Evolutionary conservation across 2,113 vertebrate genomes (phyloP).

Genomic region (Vombatus ursinus): DNA sequence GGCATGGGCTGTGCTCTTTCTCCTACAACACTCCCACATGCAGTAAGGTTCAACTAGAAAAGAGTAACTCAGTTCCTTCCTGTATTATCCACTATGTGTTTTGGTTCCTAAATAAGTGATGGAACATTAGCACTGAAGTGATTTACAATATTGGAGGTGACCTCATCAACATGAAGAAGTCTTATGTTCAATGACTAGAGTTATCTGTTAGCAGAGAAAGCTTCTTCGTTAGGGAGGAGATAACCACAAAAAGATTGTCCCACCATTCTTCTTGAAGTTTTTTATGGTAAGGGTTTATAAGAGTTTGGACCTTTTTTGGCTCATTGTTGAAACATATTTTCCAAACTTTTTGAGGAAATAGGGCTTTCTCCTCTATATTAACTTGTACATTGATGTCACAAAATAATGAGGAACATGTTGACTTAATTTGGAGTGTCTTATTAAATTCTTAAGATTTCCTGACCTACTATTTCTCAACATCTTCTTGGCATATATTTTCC

Average conservation of each 20-base stretch:
- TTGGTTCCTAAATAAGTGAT: neutral
- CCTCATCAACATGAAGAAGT: neutral
- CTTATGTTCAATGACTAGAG: neutral
- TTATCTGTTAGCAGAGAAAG: neutral
- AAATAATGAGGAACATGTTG: neutral
- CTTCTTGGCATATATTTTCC: neutral
- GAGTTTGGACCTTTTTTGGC: neutral
- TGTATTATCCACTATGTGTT: neutral
- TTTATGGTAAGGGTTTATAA: neutral
- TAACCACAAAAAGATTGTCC: neutral
- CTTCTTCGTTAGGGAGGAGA: neutral
- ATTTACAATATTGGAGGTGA: neutral
- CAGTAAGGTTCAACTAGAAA: neutral
- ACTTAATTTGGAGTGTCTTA: neutral
- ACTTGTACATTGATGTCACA: neutral
- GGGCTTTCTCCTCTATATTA: neutral
- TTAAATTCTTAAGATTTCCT: neutral
- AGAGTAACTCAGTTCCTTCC: neutral
- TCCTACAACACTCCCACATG: neutral
- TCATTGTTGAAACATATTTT: neutral
- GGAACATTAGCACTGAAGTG: neutral
- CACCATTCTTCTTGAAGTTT: neutral
- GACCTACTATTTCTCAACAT: neutral
- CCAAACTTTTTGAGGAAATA: neutral
- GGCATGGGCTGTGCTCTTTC: neutral